Evolutionary conservation across 1,140 invertebrate genomes (phyloP), one percentile per base, ranked within the genome.

Genomic region (Leptinotarsa lineolata): DNA sequence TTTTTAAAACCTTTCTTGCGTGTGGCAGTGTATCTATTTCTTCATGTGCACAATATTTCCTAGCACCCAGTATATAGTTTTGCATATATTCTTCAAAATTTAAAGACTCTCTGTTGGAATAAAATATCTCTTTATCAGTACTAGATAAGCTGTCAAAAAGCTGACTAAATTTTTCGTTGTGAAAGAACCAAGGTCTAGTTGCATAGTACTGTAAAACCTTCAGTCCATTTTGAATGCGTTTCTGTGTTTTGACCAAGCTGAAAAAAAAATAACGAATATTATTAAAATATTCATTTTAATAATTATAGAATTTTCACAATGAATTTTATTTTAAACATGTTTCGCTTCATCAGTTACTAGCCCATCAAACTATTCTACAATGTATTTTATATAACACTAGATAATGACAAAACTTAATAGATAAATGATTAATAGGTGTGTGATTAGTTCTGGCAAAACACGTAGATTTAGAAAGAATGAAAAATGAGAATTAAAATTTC

Each of bases 121-220:
- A 88, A 76, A 92, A 92, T 59, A 83, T 81, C 39, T 89, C 84
- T 74, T 86, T 84, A 79, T 93, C 92, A 18, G 85, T 82, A 63
- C 86, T 80, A 81, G 89, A 85, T 74, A 97, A 79, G 45, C 83
- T 84, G 1, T 87, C 77, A 54, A 88, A 85, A 16, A 97, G 80
- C 75, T 90, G 81, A 74, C 85, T 84, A 73, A 94, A 87, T 68
- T 91, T 91, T 4, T 93, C 90, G 74, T 93, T 94, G 59, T 84
- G 85, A 83, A 97, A 97, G 60, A 88, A 86, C 95, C 95, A 97
- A 78, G 92, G 87, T 80, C 92, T 91, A 2, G 90, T 94, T 5
- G 94, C 96, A 81, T 97, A 97, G 83, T 94, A 97, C 78, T 95
- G 91, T 0, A 97, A 83, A 1, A 92, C 85, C 71, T 88, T 85